These are phyloP conservation scores for Oxygymnocypris stewartii DNA, from an alignment of 2,113 vertebrate species.

Conservation along the genomic window DNA sequence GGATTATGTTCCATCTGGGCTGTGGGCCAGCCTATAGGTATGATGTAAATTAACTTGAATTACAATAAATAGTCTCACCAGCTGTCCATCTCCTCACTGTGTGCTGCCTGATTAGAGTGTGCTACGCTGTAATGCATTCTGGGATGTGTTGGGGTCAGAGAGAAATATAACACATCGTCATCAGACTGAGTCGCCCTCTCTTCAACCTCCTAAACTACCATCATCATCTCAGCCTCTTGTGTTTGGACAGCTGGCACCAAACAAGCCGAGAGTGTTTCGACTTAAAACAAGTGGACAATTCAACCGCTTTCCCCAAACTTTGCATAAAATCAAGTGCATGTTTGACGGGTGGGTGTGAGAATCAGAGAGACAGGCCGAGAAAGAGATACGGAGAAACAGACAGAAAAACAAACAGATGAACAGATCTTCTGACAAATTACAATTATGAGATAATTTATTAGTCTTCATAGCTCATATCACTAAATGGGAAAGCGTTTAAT, in stretches of 20 bases:
- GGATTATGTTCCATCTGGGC: constrained; percentile 73
- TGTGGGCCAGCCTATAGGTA: constrained; percentile 59
- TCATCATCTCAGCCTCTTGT: constrained; percentile 59
- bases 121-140: constrained; percentile 53
- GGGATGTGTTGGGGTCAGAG: constrained; percentile 58
- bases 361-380: constrained; percentile 40
- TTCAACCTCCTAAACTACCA: constrained; percentile 50
- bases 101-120: constrained; percentile 36
- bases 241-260: constrained; percentile 76
- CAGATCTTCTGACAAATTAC: constrained; percentile 8
- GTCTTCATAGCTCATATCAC: background rate
- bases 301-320: constrained; percentile 59
- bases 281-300: constrained; percentile 69
- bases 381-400: constrained; percentile 7
- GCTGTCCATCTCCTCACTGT: constrained; percentile 59
- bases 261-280: constrained; percentile 62
- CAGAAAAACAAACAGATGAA: constrained; percentile 7
- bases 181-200: constrained; percentile 46
- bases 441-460: constrained; percentile 22
- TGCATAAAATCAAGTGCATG: constrained; percentile 60
- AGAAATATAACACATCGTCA: constrained; percentile 59
- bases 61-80: constrained; percentile 63
- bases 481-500: constrained; percentile 1
- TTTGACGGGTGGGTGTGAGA: constrained; percentile 35
- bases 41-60: constrained; percentile 61